Evolutionary conservation across 2,113 vertebrate genomes (phyloP).

Genomic region (Microtus richardsoni): DNA sequence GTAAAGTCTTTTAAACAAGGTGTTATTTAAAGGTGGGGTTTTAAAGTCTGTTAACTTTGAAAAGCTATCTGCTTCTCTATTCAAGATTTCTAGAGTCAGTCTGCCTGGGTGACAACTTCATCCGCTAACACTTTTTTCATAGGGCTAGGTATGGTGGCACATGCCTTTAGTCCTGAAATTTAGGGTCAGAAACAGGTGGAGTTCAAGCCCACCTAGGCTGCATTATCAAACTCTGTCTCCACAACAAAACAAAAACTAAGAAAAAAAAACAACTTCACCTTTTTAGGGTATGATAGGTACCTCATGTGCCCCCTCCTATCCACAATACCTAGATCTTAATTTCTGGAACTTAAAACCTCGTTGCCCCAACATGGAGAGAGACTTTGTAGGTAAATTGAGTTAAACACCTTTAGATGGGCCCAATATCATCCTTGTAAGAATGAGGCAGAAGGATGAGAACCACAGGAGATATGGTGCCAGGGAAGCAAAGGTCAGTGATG

Average conservation of each 20-base stretch:
- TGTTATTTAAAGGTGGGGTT: conserved; percentile 15
- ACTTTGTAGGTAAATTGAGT: conserved; percentile 6
- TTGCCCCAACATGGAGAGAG: neutral
- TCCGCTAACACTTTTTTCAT: neutral
- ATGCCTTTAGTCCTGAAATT: neutral
- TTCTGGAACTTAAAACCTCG: neutral
- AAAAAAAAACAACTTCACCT: neutral
- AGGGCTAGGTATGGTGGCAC: neutral
- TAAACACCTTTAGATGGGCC: neutral
- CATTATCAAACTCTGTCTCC: neutral
- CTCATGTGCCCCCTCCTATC: neutral
- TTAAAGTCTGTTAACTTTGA: conserved; percentile 8
- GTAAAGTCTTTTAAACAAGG: conserved; percentile 22
- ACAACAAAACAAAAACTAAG: neutral
- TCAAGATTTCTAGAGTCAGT: neutral
- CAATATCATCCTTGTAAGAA: neutral
- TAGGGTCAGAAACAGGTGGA: neutral
- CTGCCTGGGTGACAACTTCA: neutral
- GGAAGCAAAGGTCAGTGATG: neutral
- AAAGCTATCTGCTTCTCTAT: neutral
- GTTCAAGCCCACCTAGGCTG: neutral
- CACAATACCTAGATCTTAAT: neutral
- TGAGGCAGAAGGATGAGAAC: neutral
- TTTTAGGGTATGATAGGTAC: neutral
- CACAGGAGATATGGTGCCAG: neutral